Conservation (phyloP, 2,113 vertebrate species). For the Odocoileus virginianus region DNA sequence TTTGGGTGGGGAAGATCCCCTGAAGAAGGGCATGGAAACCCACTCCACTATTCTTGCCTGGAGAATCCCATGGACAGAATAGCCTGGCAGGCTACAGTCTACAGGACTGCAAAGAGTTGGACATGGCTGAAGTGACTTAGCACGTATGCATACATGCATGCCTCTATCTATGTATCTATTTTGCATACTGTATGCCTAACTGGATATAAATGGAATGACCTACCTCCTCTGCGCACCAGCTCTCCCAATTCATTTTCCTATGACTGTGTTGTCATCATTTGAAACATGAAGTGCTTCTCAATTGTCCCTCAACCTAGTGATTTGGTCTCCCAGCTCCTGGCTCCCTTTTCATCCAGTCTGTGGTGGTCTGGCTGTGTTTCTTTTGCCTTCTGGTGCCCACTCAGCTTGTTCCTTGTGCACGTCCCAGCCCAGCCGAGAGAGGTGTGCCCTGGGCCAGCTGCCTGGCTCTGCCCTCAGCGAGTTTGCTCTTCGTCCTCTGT, state of each 20-base stretch:
- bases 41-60: neutral
- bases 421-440: accelerated
- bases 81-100: neutral
- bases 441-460: neutral
- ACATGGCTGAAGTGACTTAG: neutral
- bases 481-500: accelerated
- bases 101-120: neutral
- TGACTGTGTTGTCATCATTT: accelerated
- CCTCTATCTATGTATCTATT: accelerated
- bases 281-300: neutral
- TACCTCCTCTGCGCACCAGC: accelerated
- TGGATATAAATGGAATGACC: neutral
- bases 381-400: neutral
- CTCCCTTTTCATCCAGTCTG: accelerated
- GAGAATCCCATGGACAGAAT: neutral
- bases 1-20: neutral
- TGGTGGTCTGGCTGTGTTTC: neutral
- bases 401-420: neutral
- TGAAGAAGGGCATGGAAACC: neutral
- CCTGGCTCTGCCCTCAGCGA: neutral
- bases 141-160: neutral
- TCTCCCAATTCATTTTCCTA: neutral
- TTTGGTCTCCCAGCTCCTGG: neutral
- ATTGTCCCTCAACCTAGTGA: neutral
- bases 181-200: accelerated